Evolutionary conservation across 2,888 invertebrate species (phyloP).

Genomic region (Mallateleia sp.): DNA sequence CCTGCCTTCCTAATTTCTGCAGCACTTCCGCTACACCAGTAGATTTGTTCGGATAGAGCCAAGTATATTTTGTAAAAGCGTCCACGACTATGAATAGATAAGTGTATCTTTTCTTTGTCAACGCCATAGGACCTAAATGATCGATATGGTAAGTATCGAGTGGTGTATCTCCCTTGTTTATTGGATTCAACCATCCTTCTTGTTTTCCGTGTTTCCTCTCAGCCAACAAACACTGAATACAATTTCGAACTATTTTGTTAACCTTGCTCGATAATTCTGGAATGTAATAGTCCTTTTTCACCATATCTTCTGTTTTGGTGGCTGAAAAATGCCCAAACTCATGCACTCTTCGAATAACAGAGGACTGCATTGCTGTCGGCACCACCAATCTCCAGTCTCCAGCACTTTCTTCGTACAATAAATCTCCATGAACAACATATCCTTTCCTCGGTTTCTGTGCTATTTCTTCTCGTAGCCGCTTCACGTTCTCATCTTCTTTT

Average conservation of each 20-base stretch:
- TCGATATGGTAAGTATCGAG: slow-evolving; percentile 15
- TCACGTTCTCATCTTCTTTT: slow-evolving; percentile 44
- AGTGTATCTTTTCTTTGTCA: slow-evolving; percentile 11
- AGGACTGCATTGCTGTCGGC: slow-evolving; percentile 30
- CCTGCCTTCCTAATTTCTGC: slow-evolving; percentile 49
- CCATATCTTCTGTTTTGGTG: slow-evolving; percentile 31
- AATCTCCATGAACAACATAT: slow-evolving; percentile 35
- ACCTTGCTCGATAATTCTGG: slow-evolving; percentile 8
- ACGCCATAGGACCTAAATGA: slow-evolving; percentile 45
- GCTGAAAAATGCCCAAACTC: slow-evolving; percentile 48
- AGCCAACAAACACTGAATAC: neutral
- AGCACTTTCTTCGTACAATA: slow-evolving; percentile 48
- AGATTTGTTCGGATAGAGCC: slow-evolving; percentile 68
- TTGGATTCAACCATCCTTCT: neutral
- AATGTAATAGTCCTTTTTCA: slow-evolving; percentile 51
- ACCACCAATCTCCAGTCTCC: slow-evolving; percentile 55
- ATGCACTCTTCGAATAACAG: slow-evolving; percentile 51
- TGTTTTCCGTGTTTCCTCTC: slow-evolving; percentile 78
- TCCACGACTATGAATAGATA: slow-evolving; percentile 18
- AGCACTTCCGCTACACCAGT: slow-evolving; percentile 53
- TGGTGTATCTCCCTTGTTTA: slow-evolving; percentile 3
- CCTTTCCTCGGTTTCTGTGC: too few relatives aligned
- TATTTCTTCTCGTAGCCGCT: too few relatives aligned
- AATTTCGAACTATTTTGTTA: slow-evolving; percentile 45
- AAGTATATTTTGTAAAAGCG: slow-evolving; percentile 60